These are phyloP conservation scores for Ophion ellenae DNA, from an alignment of 2,888 invertebrate genomes.

Conservation along the genomic window DNA sequence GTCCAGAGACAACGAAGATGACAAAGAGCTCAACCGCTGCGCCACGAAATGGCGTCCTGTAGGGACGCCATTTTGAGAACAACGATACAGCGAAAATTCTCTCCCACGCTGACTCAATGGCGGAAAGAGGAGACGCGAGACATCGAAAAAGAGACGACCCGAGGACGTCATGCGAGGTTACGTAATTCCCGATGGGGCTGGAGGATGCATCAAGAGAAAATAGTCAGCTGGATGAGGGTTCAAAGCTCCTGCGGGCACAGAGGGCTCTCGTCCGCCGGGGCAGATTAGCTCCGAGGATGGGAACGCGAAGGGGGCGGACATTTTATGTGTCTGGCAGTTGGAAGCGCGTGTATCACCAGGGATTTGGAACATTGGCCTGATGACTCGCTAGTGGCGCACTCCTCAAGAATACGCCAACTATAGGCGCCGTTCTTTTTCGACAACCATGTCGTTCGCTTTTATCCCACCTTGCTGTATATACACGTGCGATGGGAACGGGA, in stretches of 20 bases:
- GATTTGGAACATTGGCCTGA: constrained; percentile 76
- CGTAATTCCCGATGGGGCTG: constrained; percentile 51
- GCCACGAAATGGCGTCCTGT: constrained; percentile 8
- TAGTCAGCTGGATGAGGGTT: constrained; percentile 3
- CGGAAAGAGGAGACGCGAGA: neutral
- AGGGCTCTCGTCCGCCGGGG: constrained; percentile 53
- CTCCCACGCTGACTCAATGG: constrained; percentile 30
- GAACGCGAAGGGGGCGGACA: constrained; percentile 50
- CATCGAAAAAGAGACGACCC: neutral
- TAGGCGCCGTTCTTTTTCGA: constrained; percentile 2
- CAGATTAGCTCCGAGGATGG: constrained; percentile 68
- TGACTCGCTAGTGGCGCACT: constrained; percentile 62
- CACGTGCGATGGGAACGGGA: neutral
- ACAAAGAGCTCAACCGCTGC: too few species aligned
- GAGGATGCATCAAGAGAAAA: constrained; percentile 22
- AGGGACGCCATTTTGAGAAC: neutral
- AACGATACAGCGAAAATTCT: constrained; percentile 16
- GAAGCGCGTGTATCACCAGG: constrained; percentile 76
- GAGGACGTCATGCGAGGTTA: neutral
- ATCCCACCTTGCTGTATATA: neutral
- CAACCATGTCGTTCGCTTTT: constrained; percentile 12
- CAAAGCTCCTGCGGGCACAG: constrained; percentile 16
- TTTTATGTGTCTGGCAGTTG: constrained; percentile 76
- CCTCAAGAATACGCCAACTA: constrained; percentile 43
- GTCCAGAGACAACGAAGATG: too few species aligned